A percentile compares a stretch with the other conserved stretches of the same genome.
phyloP scores from a whole-genome alignment of 2,797 vertebrate species.

The Pangasius mekongensis region DNA sequence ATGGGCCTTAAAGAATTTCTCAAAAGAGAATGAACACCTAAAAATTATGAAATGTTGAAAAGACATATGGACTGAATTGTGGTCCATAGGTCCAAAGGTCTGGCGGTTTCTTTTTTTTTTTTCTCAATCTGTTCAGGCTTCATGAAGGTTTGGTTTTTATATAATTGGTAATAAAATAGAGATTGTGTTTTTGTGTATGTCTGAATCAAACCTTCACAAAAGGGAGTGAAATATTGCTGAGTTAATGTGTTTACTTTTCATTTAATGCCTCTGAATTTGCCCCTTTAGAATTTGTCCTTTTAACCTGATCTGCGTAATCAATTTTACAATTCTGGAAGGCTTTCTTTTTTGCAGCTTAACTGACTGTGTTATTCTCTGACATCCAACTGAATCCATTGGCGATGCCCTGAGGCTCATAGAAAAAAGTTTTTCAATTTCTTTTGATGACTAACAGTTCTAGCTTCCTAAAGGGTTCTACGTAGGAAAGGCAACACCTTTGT shows the following conservation, averaged over 20 bases:
- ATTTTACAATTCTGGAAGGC: background rate
- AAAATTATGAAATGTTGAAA: conserved; percentile 15
- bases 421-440: background rate
- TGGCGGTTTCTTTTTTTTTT: conserved; percentile 19
- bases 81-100: background rate
- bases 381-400: background rate
- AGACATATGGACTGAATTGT: conserved; percentile 19
- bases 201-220: conserved; percentile 14
- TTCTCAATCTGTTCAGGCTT: conserved; percentile 34
- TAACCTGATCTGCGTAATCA: conserved; percentile 19
- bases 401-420: background rate
- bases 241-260: conserved; percentile 23
- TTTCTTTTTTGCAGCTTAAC: background rate
- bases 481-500: background rate
- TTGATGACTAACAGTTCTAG: background rate
- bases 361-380: background rate
- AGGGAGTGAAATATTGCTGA: conserved; percentile 29
- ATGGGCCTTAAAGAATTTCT: conserved; percentile 54
- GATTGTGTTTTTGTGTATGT: conserved; percentile 37
- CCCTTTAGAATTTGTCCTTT: conserved; percentile 11
- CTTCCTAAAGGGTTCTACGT: background rate
- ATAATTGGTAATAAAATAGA: conserved; percentile 5
- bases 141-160: conserved; percentile 31
- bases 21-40: conserved; percentile 12
- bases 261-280: background rate